Conservation (phyloP, 2,797 vertebrate species). For the Myotis planiceps region DNA sequence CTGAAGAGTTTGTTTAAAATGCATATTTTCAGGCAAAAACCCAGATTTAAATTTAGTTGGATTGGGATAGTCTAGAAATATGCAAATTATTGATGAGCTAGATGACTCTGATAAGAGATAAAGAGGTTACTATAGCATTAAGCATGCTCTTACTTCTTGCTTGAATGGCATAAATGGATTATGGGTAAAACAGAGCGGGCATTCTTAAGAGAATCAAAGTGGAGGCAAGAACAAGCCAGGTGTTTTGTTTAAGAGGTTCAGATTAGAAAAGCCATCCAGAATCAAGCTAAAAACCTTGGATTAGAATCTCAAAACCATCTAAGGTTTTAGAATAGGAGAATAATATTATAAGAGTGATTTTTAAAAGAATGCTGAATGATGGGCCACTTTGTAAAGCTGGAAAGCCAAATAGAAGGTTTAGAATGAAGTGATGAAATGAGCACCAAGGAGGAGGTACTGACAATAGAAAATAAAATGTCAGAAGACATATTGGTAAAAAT, state of each 20-base stretch:
- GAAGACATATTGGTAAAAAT: background rate
- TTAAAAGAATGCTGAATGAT: constrained; percentile 14
- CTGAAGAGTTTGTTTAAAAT: constrained; percentile 1
- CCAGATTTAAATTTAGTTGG: constrained; percentile 27
- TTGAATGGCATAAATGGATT: background rate
- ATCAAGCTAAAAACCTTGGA: no score
- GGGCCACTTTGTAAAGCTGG: background rate
- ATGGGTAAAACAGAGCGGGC: background rate
- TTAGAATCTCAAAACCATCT: background rate
- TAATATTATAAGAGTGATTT: background rate
- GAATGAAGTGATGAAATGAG: background rate
- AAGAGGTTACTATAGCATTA: background rate
- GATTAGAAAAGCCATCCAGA: no score
- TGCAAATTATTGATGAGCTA: background rate
- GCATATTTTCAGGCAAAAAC: background rate
- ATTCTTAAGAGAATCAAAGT: background rate
- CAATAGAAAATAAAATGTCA: background rate
- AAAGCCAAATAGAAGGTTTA: background rate
- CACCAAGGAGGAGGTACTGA: background rate
- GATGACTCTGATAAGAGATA: background rate
- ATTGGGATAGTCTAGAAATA: background rate
- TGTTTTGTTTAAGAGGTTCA: background rate
- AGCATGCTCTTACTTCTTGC: background rate
- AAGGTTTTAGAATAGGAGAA: background rate
- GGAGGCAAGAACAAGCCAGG: background rate